Conservation (phyloP, 2,888 invertebrate species). For the Drosophila kuntzei region DNA sequence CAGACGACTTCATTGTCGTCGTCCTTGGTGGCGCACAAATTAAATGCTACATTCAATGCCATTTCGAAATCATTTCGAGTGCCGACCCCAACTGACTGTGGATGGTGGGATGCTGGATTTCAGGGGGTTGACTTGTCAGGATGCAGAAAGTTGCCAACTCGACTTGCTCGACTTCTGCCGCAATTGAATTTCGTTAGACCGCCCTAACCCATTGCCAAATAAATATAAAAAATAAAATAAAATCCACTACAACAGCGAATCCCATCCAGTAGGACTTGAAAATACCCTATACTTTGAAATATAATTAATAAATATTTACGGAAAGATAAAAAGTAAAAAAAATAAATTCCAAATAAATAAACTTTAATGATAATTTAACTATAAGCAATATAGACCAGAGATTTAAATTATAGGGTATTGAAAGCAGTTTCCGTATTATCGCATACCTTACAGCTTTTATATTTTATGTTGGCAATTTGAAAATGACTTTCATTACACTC, state of each 20-base stretch:
- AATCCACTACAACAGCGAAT: slow-evolving; percentile 10
- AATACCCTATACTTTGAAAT: slow-evolving; percentile 3
- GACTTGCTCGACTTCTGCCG: slow-evolving; percentile 57
- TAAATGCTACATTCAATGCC: slow-evolving; percentile 81
- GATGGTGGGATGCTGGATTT: not conserved
- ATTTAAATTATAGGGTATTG: not conserved
- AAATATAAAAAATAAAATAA: slow-evolving; percentile 18
- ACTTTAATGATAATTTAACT: not conserved
- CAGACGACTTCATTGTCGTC: slow-evolving; percentile 61
- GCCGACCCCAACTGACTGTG: slow-evolving; percentile 39
- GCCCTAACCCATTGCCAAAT: slow-evolving; percentile 17
- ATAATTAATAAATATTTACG: not conserved
- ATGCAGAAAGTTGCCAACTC: slow-evolving; percentile 62
- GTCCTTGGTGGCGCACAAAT: slow-evolving; percentile 73
- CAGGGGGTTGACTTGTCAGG: slow-evolving; percentile 36
- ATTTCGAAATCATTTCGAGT: slow-evolving; percentile 74
- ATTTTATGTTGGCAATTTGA: slow-evolving; percentile 52
- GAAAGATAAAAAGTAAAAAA: not conserved
- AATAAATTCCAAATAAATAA: not conserved
- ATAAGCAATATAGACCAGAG: not conserved
- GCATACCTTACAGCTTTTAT: slow-evolving; percentile 37
- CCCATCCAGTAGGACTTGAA: not conserved
- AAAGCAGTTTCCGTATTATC: slow-evolving; percentile 11
- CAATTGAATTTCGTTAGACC: slow-evolving; percentile 65
- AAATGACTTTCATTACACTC: slow-evolving; percentile 79